These are phyloP conservation scores for Neelides sp. DNA, from an alignment of 1,140 invertebrate species.

Conservation along the genomic window DNA sequence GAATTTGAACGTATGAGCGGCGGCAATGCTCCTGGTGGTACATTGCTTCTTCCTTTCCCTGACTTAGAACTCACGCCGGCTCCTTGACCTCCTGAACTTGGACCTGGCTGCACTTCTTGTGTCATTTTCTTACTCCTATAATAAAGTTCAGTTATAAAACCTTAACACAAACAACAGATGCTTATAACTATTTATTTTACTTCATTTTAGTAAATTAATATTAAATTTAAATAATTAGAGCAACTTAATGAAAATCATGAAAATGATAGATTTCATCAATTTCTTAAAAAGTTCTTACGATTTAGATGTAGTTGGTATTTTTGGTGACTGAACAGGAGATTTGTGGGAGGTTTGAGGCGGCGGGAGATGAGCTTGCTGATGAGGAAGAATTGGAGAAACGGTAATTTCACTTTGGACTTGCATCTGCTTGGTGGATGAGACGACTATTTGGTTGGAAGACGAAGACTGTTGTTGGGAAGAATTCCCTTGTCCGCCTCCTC, in stretches of 20 bases:
- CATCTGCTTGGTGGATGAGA: not conserved
- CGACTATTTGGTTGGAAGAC: too few relatives aligned
- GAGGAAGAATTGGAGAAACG: constrained; percentile 5
- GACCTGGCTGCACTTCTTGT: constrained; percentile 21
- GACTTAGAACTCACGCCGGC: not conserved
- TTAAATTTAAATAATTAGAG: constrained; percentile 2
- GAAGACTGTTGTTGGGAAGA: too few relatives aligned
- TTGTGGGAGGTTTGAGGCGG: not conserved
- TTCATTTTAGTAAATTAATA: too few relatives aligned
- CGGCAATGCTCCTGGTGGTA: constrained; percentile 13
- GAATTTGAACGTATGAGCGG: constrained; percentile 24
- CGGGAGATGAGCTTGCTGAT: not conserved
- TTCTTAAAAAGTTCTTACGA: too few relatives aligned
- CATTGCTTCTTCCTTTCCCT: constrained; percentile 20
- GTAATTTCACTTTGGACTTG: not conserved
- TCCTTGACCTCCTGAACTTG: constrained; percentile 7
- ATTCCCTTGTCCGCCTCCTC: too few relatives aligned
- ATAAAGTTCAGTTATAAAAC: too few relatives aligned
- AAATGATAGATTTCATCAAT: too few relatives aligned
- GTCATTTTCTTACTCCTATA: too few relatives aligned
- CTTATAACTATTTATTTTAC: too few relatives aligned
- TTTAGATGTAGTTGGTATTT: too few relatives aligned
- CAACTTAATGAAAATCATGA: constrained; percentile 6
- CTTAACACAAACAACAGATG: too few relatives aligned
- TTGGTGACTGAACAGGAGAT: constrained; percentile 17